Conservation (phyloP, 2,888 invertebrate species). For the Andrena camellia region DNA sequence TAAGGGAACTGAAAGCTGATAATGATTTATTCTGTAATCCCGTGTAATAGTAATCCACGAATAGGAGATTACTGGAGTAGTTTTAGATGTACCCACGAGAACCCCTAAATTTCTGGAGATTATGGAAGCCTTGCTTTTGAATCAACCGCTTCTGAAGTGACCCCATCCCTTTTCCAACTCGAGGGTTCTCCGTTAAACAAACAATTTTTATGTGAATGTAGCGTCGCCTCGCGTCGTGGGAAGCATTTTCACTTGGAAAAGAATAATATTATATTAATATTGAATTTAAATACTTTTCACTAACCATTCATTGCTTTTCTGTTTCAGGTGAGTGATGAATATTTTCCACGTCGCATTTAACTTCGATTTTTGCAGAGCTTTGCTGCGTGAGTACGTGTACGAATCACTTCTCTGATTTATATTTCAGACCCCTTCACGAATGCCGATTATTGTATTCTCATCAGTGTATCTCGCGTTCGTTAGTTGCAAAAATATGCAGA, state of each 20-base stretch:
- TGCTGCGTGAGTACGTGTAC: slow-evolving; percentile 6
- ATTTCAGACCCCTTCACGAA: neutral
- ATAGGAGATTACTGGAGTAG: too few species aligned
- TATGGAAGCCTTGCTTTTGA: neutral
- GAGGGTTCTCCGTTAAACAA: slow-evolving; percentile 5
- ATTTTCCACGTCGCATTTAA: neutral
- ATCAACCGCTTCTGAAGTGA: slow-evolving; percentile 10
- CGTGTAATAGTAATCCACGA: too few species aligned
- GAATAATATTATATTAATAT: neutral
- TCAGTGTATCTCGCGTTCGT: neutral
- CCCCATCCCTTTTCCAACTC: neutral
- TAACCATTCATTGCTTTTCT: neutral
- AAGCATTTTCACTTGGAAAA: neutral
- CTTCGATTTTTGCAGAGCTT: neutral
- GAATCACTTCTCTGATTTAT: neutral
- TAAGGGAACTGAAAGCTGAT: too few species aligned
- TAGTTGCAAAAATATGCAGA: too few species aligned
- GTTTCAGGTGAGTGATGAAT: slow-evolving; percentile 51
- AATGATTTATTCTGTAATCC: too few species aligned
- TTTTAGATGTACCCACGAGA: neutral
- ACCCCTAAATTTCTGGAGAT: neutral
- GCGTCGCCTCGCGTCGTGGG: neutral
- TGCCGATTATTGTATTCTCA: neutral
- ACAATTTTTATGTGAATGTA: slow-evolving; percentile 1
- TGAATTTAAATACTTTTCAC: neutral